Conservation (phyloP, 2,888 invertebrate genomes). For the Drosophila hamatofila region DNA sequence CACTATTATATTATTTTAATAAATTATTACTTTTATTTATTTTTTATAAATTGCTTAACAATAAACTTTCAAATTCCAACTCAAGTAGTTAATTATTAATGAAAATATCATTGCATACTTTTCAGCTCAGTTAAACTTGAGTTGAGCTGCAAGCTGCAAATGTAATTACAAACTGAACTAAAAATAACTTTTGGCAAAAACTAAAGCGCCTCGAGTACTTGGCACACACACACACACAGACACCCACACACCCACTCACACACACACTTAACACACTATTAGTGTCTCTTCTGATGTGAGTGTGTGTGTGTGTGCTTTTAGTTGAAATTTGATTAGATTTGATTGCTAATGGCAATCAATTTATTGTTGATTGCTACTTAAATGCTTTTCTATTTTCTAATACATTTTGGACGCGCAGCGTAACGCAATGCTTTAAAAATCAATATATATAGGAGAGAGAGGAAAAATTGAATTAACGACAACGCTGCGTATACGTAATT, state of each 20-base stretch:
- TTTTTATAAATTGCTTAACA: neutral
- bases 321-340: conserved; percentile 62
- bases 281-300: conserved; percentile 23
- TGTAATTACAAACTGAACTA: conserved; percentile 7
- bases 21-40: neutral
- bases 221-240: neutral
- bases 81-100: neutral
- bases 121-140: neutral
- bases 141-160: neutral
- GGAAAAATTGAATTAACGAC: conserved; percentile 54
- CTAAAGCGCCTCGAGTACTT: conserved; percentile 2
- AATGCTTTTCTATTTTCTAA: conserved; percentile 55
- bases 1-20: no score
- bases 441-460: conserved; percentile 33
- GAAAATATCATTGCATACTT: neutral
- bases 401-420: conserved; percentile 40
- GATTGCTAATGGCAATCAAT: conserved; percentile 62
- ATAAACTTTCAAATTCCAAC: neutral
- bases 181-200: conserved; percentile 17
- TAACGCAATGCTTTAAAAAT: conserved; percentile 48
- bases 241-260: neutral
- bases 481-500: conserved; percentile 57
- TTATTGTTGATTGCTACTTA: conserved; percentile 61
- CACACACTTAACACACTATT: conserved; percentile 26
- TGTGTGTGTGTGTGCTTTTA: conserved; percentile 56